Evolutionary conservation across 1,140 invertebrate genomes (phyloP).

Genomic region (Diabrotica undecimpunctata): DNA sequence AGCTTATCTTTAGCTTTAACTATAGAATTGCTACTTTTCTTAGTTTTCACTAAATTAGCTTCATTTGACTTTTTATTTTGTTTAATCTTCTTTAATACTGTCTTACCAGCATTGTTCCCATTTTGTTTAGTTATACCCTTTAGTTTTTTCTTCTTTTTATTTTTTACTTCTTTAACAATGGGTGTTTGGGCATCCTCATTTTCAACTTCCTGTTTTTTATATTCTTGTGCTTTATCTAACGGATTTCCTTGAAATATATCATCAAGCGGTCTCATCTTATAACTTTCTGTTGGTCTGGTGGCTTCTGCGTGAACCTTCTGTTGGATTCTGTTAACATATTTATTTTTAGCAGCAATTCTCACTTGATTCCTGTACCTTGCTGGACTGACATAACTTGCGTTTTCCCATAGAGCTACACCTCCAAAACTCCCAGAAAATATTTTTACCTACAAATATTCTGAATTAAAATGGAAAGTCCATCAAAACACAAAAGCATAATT

Average conservation of each 20-base stretch:
- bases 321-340: slow-evolving; percentile 70
- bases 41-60: neutral
- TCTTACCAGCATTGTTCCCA: neutral
- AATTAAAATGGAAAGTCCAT: neutral
- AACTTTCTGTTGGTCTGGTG: slow-evolving; percentile 67
- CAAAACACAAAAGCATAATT: neutral
- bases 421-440: slow-evolving; percentile 93
- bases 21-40: neutral
- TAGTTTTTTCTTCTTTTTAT: neutral
- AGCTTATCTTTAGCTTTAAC: neutral
- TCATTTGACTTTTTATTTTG: no score
- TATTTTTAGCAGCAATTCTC: slow-evolving; percentile 65
- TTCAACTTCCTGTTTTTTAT: slow-evolving; percentile 19
- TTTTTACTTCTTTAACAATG: neutral
- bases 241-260: slow-evolving; percentile 62
- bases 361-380: slow-evolving; percentile 72
- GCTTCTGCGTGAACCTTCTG: slow-evolving; percentile 71
- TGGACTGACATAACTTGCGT: slow-evolving; percentile 89
- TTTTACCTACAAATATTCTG: slow-evolving; percentile 51
- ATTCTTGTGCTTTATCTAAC: slow-evolving; percentile 30
- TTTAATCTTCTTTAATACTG: no score
- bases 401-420: slow-evolving; percentile 89
- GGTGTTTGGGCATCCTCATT: neutral
- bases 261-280: slow-evolving; percentile 58
- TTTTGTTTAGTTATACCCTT: neutral